A percentile compares a stretch with the other conserved stretches of the same genome.
Conservation (phyloP, 2,113 vertebrate genomes). For the Cettia cetti region DNA sequence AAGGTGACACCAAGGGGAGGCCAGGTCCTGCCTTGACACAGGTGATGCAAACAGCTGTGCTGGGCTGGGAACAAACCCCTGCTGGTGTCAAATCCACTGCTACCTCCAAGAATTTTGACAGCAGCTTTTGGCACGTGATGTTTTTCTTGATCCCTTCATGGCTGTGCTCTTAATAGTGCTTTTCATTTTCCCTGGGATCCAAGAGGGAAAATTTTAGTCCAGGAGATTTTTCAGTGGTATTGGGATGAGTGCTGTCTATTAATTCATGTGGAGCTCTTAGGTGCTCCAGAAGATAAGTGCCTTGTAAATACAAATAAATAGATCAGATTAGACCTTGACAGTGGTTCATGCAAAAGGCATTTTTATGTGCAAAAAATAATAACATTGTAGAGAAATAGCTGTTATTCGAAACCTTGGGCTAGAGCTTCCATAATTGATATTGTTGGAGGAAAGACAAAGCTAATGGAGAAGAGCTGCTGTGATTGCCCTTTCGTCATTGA, state of each 20-base stretch:
- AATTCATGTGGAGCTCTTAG: slow-evolving; percentile 35
- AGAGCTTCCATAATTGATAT: slow-evolving; percentile 55
- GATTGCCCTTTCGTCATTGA: slow-evolving; percentile 53
- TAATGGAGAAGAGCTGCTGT: slow-evolving; percentile 39
- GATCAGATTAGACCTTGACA: slow-evolving; percentile 61
- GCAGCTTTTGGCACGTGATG: not conserved
- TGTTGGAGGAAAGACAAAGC: slow-evolving; percentile 44
- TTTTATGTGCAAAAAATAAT: slow-evolving; percentile 54
- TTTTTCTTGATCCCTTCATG: not conserved
- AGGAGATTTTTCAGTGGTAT: not conserved
- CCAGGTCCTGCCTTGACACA: not conserved
- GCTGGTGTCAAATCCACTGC: not conserved
- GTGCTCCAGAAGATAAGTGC: slow-evolving; percentile 44
- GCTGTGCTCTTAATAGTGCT: not conserved
- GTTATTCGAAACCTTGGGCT: slow-evolving; percentile 49
- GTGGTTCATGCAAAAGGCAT: slow-evolving; percentile 55
- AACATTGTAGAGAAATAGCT: slow-evolving; percentile 48
- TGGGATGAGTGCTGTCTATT: not conserved
- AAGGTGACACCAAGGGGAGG: not conserved
- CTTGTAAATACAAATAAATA: slow-evolving; percentile 63
- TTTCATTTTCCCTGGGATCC: not conserved
- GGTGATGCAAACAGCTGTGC: not conserved
- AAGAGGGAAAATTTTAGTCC: not conserved
- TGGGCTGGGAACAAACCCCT: not conserved
- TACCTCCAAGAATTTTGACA: not conserved